These are phyloP conservation scores for Hydra vulgaris DNA, from an alignment of 30 jellyfish, hydroid and myxozoan genomes.

Conservation along the genomic window DNA sequence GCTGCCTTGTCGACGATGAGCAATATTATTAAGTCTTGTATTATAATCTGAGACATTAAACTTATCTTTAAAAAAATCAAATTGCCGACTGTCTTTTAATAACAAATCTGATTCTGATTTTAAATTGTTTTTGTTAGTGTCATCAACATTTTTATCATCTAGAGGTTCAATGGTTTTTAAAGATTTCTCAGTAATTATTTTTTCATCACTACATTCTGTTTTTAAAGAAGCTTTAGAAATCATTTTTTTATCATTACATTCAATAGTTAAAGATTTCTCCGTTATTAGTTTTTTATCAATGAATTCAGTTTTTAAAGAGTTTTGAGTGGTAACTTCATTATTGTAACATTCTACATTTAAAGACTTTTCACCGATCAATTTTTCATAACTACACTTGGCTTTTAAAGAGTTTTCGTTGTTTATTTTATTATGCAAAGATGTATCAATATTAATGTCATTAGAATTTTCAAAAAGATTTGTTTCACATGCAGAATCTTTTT, in stretches of 20 bases:
- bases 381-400: no score
- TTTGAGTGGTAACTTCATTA: background rate
- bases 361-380: no score
- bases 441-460: no score
- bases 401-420: no score
- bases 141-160: background rate
- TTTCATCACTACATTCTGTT: background rate
- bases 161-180: no score
- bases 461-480: background rate
- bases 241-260: no score
- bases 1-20: constrained; percentile 41
- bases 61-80: background rate
- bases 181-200: no score
- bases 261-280: no score
- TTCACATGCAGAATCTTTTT: background rate
- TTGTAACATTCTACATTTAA: no score
- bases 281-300: no score
- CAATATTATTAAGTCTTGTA: constrained; percentile 14
- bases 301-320: background rate
- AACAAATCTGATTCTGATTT: background rate
- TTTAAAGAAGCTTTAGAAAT: background rate
- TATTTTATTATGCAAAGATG: no score
- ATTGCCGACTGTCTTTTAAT: background rate
- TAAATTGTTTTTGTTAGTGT: background rate
- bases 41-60: background rate